Percentiles rank a stretch among this genome's conserved stretches.
phyloP scores from a whole-genome alignment of 2,888 invertebrate species.

The Prionchulus punctatus region DNA sequence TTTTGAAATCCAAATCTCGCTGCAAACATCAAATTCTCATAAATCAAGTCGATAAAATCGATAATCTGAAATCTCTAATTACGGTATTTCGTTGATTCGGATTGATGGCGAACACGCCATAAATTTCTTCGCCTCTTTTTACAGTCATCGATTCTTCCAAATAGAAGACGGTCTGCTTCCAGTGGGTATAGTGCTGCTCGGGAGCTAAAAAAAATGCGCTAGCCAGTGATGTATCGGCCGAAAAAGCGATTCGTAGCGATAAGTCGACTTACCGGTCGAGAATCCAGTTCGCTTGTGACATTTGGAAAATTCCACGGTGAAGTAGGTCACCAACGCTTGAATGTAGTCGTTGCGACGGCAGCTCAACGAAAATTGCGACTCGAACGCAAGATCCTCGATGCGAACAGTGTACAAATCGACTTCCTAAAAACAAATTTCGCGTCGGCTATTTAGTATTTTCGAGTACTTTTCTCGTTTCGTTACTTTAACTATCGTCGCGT shows the following conservation, averaged over 20 bases:
- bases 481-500: constrained; percentile 71
- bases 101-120: constrained; percentile 75
- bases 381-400: constrained; percentile 78
- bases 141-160: constrained; percentile 91
- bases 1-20: constrained; percentile 85
- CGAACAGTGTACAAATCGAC: constrained; percentile 96
- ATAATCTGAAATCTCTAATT: no score
- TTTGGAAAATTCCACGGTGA: constrained; percentile 97
- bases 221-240: not conserved
- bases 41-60: constrained; percentile 13
- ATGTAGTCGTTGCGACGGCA: constrained; percentile 37
- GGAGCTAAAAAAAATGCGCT: constrained; percentile 46
- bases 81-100: constrained; percentile 83
- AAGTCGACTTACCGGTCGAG: constrained; percentile 51
- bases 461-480: constrained; percentile 14
- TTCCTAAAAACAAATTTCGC: constrained; percentile 49
- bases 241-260: not conserved
- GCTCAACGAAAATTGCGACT: constrained; percentile 48
- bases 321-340: constrained; percentile 89
- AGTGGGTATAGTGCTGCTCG: constrained; percentile 93
- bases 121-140: constrained; percentile 77
- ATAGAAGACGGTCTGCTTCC: constrained; percentile 98
- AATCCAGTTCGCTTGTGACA: constrained; percentile 96
- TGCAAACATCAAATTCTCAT: no score
- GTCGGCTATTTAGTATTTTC: no score